Evolutionary conservation across 64 coral and sea anemone genomes (phyloP), one percentile per base, ranked within the genome.

Genomic region (Porites lutea): DNA sequence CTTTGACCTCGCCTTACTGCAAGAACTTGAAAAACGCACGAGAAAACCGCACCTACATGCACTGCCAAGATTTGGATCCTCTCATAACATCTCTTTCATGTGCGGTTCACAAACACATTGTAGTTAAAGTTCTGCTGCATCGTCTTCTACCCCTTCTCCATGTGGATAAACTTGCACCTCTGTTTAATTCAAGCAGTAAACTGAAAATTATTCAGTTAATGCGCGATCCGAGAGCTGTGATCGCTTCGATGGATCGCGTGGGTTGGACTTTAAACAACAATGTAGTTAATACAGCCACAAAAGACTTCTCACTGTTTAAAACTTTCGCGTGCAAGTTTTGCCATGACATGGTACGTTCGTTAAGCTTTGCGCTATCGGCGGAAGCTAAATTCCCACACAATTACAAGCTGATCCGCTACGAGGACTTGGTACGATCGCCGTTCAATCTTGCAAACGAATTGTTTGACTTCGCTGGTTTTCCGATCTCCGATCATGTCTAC

Each of bases 221-320:
- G 47, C 96, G 96, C 43, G 96, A 98, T 48, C 96, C 96, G 12
- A 59, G 96, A n/a, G 96, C 96, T 14, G 82, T 95, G 6, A 74
- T 95, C 4, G 83, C 87, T 2, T 98, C 96, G 2, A 53, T 95
- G 23, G 77, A 86, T 16, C 65, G 77, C 6, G 87, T 98, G n/a
- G 93, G 96, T 20, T 98, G 93, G 96, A 37, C 74, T 87, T 84
- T 53, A n/a, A 68, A 84, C 18, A 73, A 55, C 14, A 89, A 93
- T 18, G 53, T 68, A 15, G 85, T 79, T 3, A 65, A 78, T 0
- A 65, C 45, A 19, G 78, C 74, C 14, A 20, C 44, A 0, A 63
- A 86, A 59, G 46, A 90, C 5, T 78, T 73, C n/a, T 53, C 53
- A 48, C n/a, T 64, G 9, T 92, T 89, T 43, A 57, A 88, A 72